Base-by-base conservation (phyloP, 2,113 vertebrate species). In the Grallaria varia region DNA sequence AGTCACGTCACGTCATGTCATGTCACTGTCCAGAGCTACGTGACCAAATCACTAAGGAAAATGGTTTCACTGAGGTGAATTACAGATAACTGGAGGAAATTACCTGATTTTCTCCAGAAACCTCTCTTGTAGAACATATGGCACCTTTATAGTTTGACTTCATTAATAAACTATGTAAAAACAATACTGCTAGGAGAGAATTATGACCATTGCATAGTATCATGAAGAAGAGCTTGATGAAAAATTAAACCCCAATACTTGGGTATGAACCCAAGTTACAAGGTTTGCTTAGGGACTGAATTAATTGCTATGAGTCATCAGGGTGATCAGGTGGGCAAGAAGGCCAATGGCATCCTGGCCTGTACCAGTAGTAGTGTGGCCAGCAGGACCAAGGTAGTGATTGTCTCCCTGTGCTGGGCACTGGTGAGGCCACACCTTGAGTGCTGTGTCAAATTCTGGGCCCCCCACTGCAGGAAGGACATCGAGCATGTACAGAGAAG, bases 401-500 rank as follows among this genome's bases (percentile, higher is more conserved):
- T 12, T 55, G 49, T 63, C 40, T n/a, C 23, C 49, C 25, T 64
- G 49, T 39, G 28, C 28, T 74, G 50, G 49, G 14, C n/a, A 72
- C 52, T 31, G 49, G 3, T 40, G 68, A 71, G 13, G 47, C 18
- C 47, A 37, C n/a, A 22, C 47, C 47, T 30, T 25, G 52, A 40
- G 53, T 45, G 39, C 28, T 16, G 10, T 28, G n/a, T n/a, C 49
- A n/a, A 24, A 20, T 5, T n/a, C 7, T 87, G 47, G 10, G 16
- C 30, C 16, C 19, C 56, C 53, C 19, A 28, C 15, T 40, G 10
- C n/a, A 55, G 13, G 30, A 63, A 7, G 4, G n/a, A 2, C 8
- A 0, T 4, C 1, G 20, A 71, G n/a, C 0, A 0, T 45, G 28
- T 40, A 23, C 56, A 55, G 84, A n/a, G 64, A 0, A 39, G 47